Percentiles rank a stretch among this genome's conserved stretches.
Evolutionary conservation across 2,113 vertebrate genomes (phyloP).

Genomic region (Mugil cephalus): DNA sequence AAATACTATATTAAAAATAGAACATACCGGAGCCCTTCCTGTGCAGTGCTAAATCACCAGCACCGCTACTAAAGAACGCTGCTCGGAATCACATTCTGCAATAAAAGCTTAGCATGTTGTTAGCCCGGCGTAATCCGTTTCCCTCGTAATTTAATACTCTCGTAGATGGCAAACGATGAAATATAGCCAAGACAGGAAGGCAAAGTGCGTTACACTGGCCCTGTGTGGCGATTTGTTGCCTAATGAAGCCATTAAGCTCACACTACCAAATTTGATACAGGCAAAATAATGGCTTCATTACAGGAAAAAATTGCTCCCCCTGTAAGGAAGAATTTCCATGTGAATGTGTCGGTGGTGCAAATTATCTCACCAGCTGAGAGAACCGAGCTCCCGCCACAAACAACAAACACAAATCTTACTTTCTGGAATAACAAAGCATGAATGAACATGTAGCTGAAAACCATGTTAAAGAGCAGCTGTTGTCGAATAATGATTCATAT

Average conservation of each 20-base stretch:
- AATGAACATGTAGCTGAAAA: conserved; percentile 17
- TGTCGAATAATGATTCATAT: conserved; percentile 17
- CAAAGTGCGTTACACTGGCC: conserved; percentile 68
- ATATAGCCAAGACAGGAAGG: conserved; percentile 66
- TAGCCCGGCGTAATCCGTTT: conserved; percentile 78
- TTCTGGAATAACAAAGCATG: conserved; percentile 31
- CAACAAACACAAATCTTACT: conserved; percentile 50
- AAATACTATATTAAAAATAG: no score
- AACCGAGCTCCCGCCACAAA: conserved; percentile 11
- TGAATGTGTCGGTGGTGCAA: conserved; percentile 40
- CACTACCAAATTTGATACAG: conserved; percentile 80
- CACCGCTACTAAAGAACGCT: conserved; percentile 62
- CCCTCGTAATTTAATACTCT: conserved; percentile 75
- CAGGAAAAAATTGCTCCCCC: conserved; percentile 58
- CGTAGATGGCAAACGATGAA: conserved; percentile 80
- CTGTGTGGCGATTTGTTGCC: conserved; percentile 78
- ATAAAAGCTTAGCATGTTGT: conserved; percentile 72
- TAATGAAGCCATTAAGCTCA: conserved; percentile 86
- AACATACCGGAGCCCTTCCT: conserved; percentile 15
- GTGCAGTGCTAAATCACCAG: conserved; percentile 56
- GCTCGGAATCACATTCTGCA: conserved; percentile 64
- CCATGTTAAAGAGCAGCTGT: conserved; percentile 18
- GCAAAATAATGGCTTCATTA: conserved; percentile 83
- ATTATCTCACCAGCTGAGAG: conserved; percentile 60
- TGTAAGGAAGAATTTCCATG: conserved; percentile 65